Base-by-base conservation (phyloP, 1,140 invertebrate species). In the Cydia strobilella region DNA sequence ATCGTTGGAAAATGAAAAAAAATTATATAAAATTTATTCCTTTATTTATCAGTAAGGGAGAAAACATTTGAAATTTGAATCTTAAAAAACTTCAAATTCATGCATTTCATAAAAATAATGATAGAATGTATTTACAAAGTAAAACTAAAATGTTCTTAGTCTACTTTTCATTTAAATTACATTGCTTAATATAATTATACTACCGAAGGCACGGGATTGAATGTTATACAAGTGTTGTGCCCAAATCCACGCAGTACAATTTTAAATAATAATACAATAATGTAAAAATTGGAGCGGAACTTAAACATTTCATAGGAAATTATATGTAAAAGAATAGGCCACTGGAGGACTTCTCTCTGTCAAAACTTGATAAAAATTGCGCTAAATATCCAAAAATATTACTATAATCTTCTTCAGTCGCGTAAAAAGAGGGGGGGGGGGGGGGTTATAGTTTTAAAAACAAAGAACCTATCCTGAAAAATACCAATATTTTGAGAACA, bases 21-120 rank as follows among this genome's bases (percentile, higher is more conserved):
- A 71, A 78, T 59, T 18, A 31, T 76, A 74, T 85, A 86, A 84
- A 84, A 84, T 90, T 89, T 89, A 90, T 88, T 91, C 86, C 89
- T 92, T 92, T 92, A 92, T 92, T 92, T 92, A 89, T 90, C 90
- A 90, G 80, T 87, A 89, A 92, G 73, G 79, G 84, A 86, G 85
- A 88, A 90, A 89, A 89, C 86, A 89, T 86, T 89, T 86, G 86
- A 89, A 90, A 88, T 81, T 85, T 80, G 79, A 88, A 88, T 88
- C 83, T 85, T 82, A 82, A 77, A 86, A 86, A 77, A 75, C 27
- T 86, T 86, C 81, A 86, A 77, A 89, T 83, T 89, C 89, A 91
- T 91, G 90, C 90, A 90, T 90, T 91, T 88, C 83, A 90, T 90
- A 87, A 87, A 85, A 86, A 89, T 89, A 87, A 88, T 87, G 77